Evolutionary conservation across 2,888 invertebrate genomes (phyloP), one percentile per base, ranked within the genome.

Genomic region (Smittia aterrima): DNA sequence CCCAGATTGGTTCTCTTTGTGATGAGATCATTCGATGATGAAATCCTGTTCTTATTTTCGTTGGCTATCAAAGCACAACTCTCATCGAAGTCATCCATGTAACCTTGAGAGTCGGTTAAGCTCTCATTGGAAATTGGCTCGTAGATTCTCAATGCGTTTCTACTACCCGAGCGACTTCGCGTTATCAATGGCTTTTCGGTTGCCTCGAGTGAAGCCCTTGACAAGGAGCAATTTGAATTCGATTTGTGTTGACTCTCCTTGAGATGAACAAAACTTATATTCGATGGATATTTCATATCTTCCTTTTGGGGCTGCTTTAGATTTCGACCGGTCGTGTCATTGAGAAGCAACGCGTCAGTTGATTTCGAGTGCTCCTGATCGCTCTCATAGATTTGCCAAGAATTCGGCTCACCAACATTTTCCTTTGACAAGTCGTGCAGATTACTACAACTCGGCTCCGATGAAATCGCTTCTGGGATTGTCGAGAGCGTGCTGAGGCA

Each of bases 1-100:
- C 64, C 64, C 3, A 74, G 79, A 76, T 81, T 83, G 78, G 81
- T 83, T 67, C 81, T 79, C 77, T 85, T 85, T 9, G 13, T 20
- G 16, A 70, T 66, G 38, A 74, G 13, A 25, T 74, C 74, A 53
- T 66, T 66, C 58, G 78, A 80, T 77, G 78, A 78, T 76, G 75
- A 82, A 16, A 53, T 54, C 27, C 53, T 16, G 16, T 53, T 70
- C 75, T 81, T 79, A 2, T 78, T 78, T 76, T 79, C 82, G 40
- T 13, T 41, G 6, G 58, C 27, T 74, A 76, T 75, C 74, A 77
- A 62, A 20, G 74, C 75, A 41, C 74, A 74, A 20, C 66, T 74
- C 27, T 75, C 75, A 66, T 74, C 70, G 22, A 74, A 58, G 32
- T 72, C 72, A 20, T 72, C 72, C 38, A 72, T 38, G 58, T 72